Evolutionary conservation across 1,140 invertebrate species (phyloP), one percentile per base, ranked within the genome.

Genomic region (Lucilia cuprina): DNA sequence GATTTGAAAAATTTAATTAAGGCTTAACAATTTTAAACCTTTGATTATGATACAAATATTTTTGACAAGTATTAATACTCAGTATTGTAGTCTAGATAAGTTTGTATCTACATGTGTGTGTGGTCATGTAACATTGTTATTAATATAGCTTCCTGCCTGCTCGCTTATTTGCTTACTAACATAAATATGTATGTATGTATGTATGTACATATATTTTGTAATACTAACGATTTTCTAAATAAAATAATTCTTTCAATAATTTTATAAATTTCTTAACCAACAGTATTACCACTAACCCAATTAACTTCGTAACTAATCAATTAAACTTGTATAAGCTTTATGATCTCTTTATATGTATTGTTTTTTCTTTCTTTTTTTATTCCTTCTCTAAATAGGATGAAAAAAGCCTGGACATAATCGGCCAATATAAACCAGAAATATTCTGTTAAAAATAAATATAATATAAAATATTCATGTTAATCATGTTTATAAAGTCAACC

Each of bases 401-500:
- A 92, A 95, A 95, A 93, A 95, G 94, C 93, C 94, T 95, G 94
- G 95, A 95, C 93, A 95, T 95, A 92, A 95, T 95, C 93, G 95
- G 95, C 91, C 94, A 95, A 93, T 96, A 95, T 94, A 95, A 95
- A 93, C 94, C 95, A 92, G 95, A 95, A 94, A 95, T 96, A 93
- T 95, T 95, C 94, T 95, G 95, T 93, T 95, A 94, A 94, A 94
- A 50, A 82, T 17, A 55, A 83, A 50, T 14, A 34, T 82, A 82
- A n/a, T 30, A 3, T 25, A 49, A 55, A 84, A 85, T 80, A 84
- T 50, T 80, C 10, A 80, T 80, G 77, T 47, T 80, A 50, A 80
- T 80, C 77, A 50, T 80, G 34, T 49, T 21, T 49, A 84, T 10
- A 83, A 60, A 65, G 80, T 70, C 84, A 82, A 77, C 65, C 41